phyloP scores from a whole-genome alignment of 2,113 vertebrate genomes.

The Mixornis gularis region DNA sequence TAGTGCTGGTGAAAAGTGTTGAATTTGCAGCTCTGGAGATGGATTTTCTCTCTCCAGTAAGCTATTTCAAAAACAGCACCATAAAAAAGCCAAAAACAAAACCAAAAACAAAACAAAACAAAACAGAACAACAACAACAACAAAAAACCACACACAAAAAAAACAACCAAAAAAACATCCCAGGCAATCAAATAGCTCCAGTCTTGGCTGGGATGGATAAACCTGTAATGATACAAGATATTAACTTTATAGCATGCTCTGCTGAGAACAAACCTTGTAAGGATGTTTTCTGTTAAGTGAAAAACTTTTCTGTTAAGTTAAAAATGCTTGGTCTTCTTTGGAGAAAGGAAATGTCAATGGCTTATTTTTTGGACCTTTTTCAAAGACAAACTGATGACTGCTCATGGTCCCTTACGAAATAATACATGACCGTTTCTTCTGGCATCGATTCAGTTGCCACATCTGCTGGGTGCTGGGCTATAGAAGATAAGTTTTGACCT shows the following conservation, averaged over 20 bases:
- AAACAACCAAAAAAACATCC: not conserved
- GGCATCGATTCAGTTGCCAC: not conserved
- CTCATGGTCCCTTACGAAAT: not conserved
- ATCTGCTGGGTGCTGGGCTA: not conserved
- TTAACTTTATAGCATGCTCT: not conserved
- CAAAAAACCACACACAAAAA: too few relatives aligned
- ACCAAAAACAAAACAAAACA: too few relatives aligned
- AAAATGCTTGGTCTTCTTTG: not conserved
- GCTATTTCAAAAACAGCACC: not conserved
- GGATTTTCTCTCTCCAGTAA: not conserved
- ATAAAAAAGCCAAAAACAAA: not conserved
- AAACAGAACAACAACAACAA: too few relatives aligned
- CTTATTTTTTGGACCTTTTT: not conserved
- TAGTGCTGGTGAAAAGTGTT: not conserved
- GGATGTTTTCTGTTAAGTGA: not conserved
- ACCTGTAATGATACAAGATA: not conserved
- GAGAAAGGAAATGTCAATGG: not conserved
- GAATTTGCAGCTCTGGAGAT: not conserved
- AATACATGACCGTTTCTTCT: not conserved
- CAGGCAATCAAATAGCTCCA: not conserved
- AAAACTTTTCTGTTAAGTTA: not conserved
- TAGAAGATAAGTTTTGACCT: not conserved
- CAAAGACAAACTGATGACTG: not conserved
- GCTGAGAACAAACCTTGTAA: not conserved
- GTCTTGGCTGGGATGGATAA: not conserved